These are phyloP conservation scores for Spinibarbus caldwelli DNA, from an alignment of 2,797 vertebrate species.

Conservation along the genomic window DNA sequence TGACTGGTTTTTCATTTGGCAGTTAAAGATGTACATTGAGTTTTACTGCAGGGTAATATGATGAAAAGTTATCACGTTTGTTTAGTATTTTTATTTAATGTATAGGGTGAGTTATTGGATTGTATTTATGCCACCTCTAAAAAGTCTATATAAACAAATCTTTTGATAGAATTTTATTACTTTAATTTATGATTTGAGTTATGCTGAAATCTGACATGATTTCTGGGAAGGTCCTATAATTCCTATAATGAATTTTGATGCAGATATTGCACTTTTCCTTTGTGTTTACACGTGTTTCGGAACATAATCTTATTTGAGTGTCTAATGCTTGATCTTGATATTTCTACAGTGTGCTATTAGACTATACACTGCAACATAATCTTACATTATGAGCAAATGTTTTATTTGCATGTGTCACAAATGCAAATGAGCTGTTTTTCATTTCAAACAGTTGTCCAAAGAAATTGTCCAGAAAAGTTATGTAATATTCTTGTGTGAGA, in stretches of 20 bases:
- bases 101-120: background rate
- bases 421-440: slow-evolving; percentile 16
- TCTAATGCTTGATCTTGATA: background rate
- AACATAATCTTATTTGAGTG: background rate
- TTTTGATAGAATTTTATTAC: background rate
- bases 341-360: background rate
- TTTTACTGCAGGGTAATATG: background rate
- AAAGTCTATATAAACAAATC: background rate
- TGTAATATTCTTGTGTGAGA: slow-evolving; percentile 19
- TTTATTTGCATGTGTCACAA: slow-evolving; percentile 1
- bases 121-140: background rate
- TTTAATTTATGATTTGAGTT: too few species aligned
- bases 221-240: too few species aligned
- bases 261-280: background rate
- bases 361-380: background rate
- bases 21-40: background rate
- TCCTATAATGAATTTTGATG: background rate
- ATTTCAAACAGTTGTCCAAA: background rate
- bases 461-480: slow-evolving; percentile 8
- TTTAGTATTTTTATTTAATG: background rate
- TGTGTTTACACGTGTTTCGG: too few species aligned
- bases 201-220: too few species aligned
- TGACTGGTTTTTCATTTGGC: background rate
- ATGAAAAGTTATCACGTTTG: background rate
- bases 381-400: background rate